Percentiles rank a stretch among this genome's conserved stretches.
phyloP scores from a whole-genome alignment of 2,113 vertebrate genomes.

The Microcebus lehilahytsara region DNA sequence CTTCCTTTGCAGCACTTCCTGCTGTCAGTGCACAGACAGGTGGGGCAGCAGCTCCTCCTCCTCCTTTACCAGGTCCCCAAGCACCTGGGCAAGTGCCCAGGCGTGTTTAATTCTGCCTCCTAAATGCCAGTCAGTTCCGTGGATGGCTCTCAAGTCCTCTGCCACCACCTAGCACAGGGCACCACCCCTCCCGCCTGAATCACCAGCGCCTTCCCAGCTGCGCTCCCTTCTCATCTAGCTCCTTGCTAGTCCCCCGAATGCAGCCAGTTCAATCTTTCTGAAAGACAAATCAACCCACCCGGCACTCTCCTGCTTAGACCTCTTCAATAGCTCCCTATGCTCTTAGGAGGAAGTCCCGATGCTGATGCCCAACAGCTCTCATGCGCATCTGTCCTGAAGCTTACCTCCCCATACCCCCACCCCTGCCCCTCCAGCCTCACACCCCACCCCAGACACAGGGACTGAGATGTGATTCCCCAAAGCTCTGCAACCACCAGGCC shows the following conservation, averaged over 20 bases:
- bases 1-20: too few relatives aligned
- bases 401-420: too few relatives aligned
- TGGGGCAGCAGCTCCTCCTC: not conserved
- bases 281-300: not conserved
- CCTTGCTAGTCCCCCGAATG: not conserved
- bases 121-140: not conserved
- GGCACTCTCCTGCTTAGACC: not conserved
- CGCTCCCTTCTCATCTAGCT: not conserved
- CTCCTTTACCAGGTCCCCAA: not conserved
- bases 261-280: not conserved
- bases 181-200: not conserved
- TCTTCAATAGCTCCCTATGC: not conserved
- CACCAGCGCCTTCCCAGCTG: not conserved
- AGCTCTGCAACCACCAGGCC: not conserved
- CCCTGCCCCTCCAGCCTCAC: not conserved
- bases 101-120: not conserved
- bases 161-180: not conserved
- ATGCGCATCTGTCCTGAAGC: not conserved
- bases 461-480: too few relatives aligned
- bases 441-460: too few relatives aligned
- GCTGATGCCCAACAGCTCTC: too few relatives aligned
- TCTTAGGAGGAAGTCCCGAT: not conserved
- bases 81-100: not conserved
- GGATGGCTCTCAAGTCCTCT: not conserved
- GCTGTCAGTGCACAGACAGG: accelerated